These are phyloP conservation scores for Chromoteleia sp. DNA, from an alignment of 2,888 invertebrate species.

Conservation along the genomic window DNA sequence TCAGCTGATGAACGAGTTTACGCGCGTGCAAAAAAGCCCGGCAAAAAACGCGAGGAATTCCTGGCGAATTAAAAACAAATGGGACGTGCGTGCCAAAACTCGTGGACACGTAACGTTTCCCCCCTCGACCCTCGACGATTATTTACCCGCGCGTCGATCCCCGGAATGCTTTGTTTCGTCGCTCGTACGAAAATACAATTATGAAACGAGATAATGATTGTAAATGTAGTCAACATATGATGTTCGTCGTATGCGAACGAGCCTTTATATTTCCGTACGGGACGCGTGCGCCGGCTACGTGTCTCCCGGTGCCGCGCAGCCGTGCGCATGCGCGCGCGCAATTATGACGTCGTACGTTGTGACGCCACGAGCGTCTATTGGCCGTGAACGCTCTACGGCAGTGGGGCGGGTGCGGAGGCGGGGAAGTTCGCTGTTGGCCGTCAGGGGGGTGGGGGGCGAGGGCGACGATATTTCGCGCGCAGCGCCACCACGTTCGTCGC, in stretches of 20 bases:
- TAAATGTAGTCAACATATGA: slow-evolving; percentile 36
- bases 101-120: not conserved
- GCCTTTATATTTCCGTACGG: slow-evolving; percentile 40
- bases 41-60: slow-evolving; percentile 15
- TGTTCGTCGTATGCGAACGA: slow-evolving; percentile 21
- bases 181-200: slow-evolving; percentile 34
- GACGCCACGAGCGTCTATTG: slow-evolving; percentile 64
- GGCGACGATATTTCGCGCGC: not conserved
- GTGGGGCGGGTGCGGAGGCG: not conserved
- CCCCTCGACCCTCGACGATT: not conserved
- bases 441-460: slow-evolving; percentile 3
- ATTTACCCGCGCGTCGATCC: slow-evolving; percentile 11
- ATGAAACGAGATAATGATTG: slow-evolving; percentile 41
- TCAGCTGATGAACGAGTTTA: not conserved
- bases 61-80: slow-evolving; percentile 9
- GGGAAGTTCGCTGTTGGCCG: too few species aligned
- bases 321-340: slow-evolving; percentile 49
- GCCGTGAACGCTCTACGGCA: slow-evolving; percentile 22
- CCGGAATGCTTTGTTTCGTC: not conserved
- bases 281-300: slow-evolving; percentile 66
- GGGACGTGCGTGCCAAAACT: slow-evolving; percentile 13
- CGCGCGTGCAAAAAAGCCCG: not conserved
- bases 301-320: slow-evolving; percentile 34
- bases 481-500: too few species aligned
- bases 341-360: slow-evolving; percentile 62